Base-by-base conservation (phyloP, 2,113 vertebrate species). In the Paracanthobrama guichenoti region DNA sequence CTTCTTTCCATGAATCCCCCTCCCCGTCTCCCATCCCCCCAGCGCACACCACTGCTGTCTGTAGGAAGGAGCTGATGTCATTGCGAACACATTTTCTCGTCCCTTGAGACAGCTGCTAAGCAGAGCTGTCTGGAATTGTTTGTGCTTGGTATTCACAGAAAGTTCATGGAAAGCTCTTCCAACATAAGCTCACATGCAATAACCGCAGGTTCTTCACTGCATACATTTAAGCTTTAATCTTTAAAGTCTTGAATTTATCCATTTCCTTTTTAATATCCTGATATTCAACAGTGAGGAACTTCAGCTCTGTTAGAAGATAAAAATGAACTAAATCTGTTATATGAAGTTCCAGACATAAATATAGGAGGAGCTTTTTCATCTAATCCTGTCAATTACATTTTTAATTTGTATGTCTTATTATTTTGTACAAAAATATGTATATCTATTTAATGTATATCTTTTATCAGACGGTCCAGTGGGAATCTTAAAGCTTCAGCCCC, bases 51-150 rank as follows among this genome's bases (percentile, higher is more conserved):
- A 26, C 57, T 67, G 74, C 46, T 73, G 64, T 39, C 69, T 86
- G 79, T 46, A 83, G 71, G 48, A 81, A 81, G 72, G 39, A 50
- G 62, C 62, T 87, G 84, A 88, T 79, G 77, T 87, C 84, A 87
- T 73, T 87, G 24, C 69, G 11, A 87, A 83, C 76, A 81, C 55
- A 87, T 81, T 81, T 85, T 35, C 71, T 83, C 64, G 10, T 81
- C 79, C 35, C 75, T 79, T 69, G 74, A 55, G 75, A 18, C 87
- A 85, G 74, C 79, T 86, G 82, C 79, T 82, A 64, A 18, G 48
- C 66, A 71, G 67, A 73, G 13, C 50, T 26, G 53, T 48, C 62
- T 69, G 46, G 67, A 35, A 83, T 53, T 83, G 46, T 79, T 62
- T 73, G 48, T 82, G 28, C 72, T 53, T 50, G 6, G 35, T 50